Base-by-base conservation (phyloP, 2,888 invertebrate species). In the Tenodera sinensis region DNA sequence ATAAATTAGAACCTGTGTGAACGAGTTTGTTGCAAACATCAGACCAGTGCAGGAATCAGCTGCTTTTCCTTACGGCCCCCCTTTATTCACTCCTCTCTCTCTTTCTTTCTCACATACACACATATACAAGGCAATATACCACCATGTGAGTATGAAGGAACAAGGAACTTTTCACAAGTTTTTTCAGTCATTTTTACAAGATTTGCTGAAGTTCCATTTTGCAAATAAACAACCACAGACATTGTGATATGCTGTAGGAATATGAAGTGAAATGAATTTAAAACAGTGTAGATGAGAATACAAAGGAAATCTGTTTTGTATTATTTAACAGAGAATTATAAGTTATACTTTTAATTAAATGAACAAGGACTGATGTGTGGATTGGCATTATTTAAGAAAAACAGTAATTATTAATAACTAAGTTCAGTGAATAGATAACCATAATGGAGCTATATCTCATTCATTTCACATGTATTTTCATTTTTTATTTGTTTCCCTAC, bases 1-100 rank as follows among this genome's bases (percentile, higher is more conserved):
- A 27, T n/a, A 89, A 89, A 25, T 20, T 89, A 84, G 88, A 89
- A 71, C 84, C 85, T 82, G 82, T 88, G 88, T 88, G 88, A 88
- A 47, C n/a, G 27, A 28, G 88, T 88, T 42, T 34, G 9, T 28
- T 82, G 34, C 20, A 71, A 6, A 71, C 20, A 4, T 71, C 25
- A 25, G 54, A 20, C 20, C 54, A 71, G 15, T 25, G 8, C 20
- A 14, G 54, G 54, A 25, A 15, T 71, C 20, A 71, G 54, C 54
- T 71, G 54, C 54, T 20, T 71, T 71, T 42, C 15, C 54, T 20
- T 71, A 20, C 6, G 42, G 12, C 9, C 2, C 12, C 12, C 42
- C 42, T 42, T 42, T 42, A 42, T 12, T 42, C 25, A 71, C 20
- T 20, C 54, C 25, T 20, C 20, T 20, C 54, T 42, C 54, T 54